phyloP scores from a whole-genome alignment of 2,797 vertebrate species.

The Ciconia nigra region DNA sequence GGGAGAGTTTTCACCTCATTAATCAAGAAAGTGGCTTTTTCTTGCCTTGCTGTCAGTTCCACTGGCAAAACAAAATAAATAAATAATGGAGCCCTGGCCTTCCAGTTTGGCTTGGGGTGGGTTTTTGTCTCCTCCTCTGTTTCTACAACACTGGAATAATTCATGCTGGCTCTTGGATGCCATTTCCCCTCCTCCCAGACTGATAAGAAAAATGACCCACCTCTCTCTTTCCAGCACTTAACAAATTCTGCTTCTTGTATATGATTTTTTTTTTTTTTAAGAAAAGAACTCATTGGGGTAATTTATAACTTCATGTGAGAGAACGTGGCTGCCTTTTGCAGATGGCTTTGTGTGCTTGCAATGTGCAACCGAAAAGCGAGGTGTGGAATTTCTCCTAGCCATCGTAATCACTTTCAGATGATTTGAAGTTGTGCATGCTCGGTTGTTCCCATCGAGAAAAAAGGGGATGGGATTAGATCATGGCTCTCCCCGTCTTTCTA shows the following conservation, averaged over 20 bases:
- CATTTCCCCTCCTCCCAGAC: neutral
- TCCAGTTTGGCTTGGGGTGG: neutral
- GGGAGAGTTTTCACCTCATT: neutral
- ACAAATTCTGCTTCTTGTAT: neutral
- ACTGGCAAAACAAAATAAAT: neutral
- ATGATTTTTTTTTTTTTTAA: neutral
- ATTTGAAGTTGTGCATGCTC: neutral
- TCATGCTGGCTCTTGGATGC: neutral
- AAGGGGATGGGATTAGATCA: neutral
- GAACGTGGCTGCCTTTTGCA: neutral
- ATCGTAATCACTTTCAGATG: neutral
- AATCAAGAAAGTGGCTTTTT: neutral
- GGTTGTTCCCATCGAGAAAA: neutral
- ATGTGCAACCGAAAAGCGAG: neutral
- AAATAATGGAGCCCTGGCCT: neutral
- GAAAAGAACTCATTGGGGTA: neutral
- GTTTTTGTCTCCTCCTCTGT: neutral
- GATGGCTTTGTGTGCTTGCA: neutral
- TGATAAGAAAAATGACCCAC: neutral
- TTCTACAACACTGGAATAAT: neutral
- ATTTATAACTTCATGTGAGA: neutral
- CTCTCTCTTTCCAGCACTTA: neutral
- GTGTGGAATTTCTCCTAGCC: neutral
- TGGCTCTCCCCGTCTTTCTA: neutral
- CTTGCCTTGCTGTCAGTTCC: neutral